Conservation (phyloP, 1,140 invertebrate species). For the Procambarus virginalis region DNA sequence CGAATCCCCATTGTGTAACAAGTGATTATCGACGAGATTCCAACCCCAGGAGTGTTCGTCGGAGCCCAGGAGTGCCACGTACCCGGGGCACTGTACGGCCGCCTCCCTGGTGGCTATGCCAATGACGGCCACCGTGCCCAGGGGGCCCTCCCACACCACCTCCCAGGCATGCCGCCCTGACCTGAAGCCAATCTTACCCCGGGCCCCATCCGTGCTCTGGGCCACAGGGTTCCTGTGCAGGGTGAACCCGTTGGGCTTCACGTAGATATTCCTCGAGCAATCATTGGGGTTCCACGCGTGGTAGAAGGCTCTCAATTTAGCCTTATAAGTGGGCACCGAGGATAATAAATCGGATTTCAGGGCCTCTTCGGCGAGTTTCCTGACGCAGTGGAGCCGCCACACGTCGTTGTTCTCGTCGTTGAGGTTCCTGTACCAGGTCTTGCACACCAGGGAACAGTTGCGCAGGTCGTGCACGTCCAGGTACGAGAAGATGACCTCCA, state of each 20-base stretch:
- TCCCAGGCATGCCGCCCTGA: slow-evolving; percentile 98
- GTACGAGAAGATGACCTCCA: slow-evolving; percentile 96
- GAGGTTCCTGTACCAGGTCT: slow-evolving; percentile 92
- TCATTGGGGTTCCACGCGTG: slow-evolving; percentile 98
- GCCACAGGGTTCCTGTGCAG: slow-evolving; percentile 98
- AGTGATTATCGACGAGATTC: slow-evolving; percentile 98
- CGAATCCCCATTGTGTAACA: slow-evolving; percentile 96
- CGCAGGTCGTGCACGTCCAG: slow-evolving; percentile 88
- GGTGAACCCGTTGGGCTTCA: slow-evolving; percentile 97
- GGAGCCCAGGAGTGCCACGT: slow-evolving; percentile 93
- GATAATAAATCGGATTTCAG: slow-evolving; percentile 90
- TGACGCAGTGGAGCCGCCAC: slow-evolving; percentile 92
- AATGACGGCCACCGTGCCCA: slow-evolving; percentile 96
- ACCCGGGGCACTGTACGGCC: slow-evolving; percentile 90
- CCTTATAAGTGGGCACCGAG: slow-evolving; percentile 92
- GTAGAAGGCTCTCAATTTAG: slow-evolving; percentile 94
- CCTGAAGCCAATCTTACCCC: slow-evolving; percentile 94
- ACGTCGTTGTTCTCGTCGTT: slow-evolving; percentile 96
- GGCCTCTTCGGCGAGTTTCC: slow-evolving; percentile 91
- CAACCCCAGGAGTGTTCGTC: slow-evolving; percentile 99
- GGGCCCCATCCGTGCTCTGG: slow-evolving; percentile 97
- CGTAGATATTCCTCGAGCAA: slow-evolving; percentile 96
- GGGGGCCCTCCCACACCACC: slow-evolving; percentile 98
- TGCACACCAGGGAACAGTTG: slow-evolving; percentile 94
- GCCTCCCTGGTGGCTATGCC: slow-evolving; percentile 97